phyloP scores from a whole-genome alignment of 2,797 vertebrate genomes.

The Urophycis tenuis region DNA sequence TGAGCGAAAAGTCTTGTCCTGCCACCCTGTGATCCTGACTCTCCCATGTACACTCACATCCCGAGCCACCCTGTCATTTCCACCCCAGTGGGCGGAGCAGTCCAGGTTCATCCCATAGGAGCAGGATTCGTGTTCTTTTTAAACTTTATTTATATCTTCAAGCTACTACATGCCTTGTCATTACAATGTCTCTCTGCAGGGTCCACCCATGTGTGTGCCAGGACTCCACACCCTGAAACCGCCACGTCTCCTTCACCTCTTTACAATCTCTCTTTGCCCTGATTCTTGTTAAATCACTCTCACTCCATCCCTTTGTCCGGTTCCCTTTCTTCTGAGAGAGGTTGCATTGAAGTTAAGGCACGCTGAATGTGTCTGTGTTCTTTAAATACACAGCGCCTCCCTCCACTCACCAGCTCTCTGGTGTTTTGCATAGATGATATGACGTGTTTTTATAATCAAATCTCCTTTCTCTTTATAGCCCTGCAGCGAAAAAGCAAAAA shows the following conservation, averaged over 20 bases:
- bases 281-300: background rate
- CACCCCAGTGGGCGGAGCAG: slow-evolving; percentile 20
- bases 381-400: background rate
- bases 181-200: slow-evolving; percentile 40
- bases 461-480: background rate
- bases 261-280: slow-evolving; percentile 6
- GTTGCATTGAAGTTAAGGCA: background rate
- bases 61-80: slow-evolving; percentile 54
- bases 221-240: too few relatives aligned
- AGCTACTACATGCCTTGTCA: slow-evolving; percentile 53
- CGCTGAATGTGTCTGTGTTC: background rate
- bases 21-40: background rate
- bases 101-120: slow-evolving; percentile 36
- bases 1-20: background rate
- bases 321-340: background rate
- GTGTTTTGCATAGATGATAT: background rate
- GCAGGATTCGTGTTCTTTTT: slow-evolving; percentile 16
- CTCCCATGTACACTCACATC: background rate
- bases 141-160: slow-evolving; percentile 46
- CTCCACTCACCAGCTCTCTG: background rate
- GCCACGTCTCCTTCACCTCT: background rate
- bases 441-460: background rate
- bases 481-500: background rate
- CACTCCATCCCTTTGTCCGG: background rate
- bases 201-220: slow-evolving; percentile 43